Conservation (phyloP, 2,797 vertebrate species). For the Microcaecilia unicolor region DNA sequence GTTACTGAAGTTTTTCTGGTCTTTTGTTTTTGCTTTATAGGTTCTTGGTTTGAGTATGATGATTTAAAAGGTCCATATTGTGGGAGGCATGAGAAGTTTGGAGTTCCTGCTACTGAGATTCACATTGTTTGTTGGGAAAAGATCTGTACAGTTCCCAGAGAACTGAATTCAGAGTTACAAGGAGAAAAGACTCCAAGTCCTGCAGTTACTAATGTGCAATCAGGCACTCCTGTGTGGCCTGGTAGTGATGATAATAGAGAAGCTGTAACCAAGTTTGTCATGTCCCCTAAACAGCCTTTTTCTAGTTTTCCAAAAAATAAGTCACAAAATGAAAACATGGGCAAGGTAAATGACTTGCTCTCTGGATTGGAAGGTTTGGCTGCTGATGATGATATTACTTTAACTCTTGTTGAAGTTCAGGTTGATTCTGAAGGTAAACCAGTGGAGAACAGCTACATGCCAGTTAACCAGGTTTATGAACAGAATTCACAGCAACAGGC, state of each 20-base stretch:
- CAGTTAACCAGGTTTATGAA: conserved; percentile 1
- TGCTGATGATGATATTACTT: conserved; percentile 52
- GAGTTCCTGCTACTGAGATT: conserved; percentile 65
- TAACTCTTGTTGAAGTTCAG: conserved; percentile 57
- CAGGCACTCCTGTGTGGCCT: not conserved
- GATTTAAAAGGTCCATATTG: conserved; percentile 70
- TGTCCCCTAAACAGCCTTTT: not conserved
- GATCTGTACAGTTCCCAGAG: not conserved
- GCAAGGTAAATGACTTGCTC: conserved; percentile 27
- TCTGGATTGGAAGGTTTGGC: conserved; percentile 51
- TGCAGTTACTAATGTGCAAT: not conserved
- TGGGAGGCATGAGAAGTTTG: conserved; percentile 42
- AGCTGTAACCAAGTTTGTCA: not conserved
- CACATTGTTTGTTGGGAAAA: conserved; percentile 85
- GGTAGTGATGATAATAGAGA: not conserved
- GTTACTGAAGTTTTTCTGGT: no score
- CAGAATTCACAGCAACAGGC: not conserved
- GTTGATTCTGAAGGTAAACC: conserved; percentile 19
- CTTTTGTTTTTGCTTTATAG: conserved; percentile 41
- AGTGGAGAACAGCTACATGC: not conserved
- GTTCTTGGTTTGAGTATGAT: conserved; percentile 82
- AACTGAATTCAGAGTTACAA: conserved; percentile 1
- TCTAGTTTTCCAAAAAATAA: conserved; percentile 7
- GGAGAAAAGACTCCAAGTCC: conserved; percentile 5
- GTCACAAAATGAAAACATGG: not conserved